These are phyloP conservation scores for Drosophila ogumai DNA, from an alignment of 1,140 invertebrate genomes.

Conservation along the genomic window DNA sequence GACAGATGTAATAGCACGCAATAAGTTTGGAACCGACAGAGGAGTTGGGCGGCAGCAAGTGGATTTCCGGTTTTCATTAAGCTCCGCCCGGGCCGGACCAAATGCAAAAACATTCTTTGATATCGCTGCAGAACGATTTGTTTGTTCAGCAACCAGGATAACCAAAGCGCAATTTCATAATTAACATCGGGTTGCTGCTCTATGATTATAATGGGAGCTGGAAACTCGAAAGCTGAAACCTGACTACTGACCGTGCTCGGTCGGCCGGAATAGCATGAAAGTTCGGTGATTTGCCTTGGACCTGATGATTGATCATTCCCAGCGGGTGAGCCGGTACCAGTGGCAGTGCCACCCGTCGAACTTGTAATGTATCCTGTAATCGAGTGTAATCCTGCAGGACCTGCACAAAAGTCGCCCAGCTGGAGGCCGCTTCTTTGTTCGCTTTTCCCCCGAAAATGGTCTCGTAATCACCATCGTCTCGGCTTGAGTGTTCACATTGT, in stretches of 20 bases:
- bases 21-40: conserved; percentile 20
- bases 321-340: conserved; percentile 58
- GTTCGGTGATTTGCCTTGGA: conserved; percentile 61
- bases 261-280: conserved; percentile 67
- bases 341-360: conserved; percentile 52
- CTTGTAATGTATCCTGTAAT: conserved; percentile 82
- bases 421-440: conserved; percentile 67
- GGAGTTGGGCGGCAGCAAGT: conserved; percentile 62
- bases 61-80: conserved; percentile 84
- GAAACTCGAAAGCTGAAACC: not conserved
- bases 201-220: conserved; percentile 51
- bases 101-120: conserved; percentile 60
- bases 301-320: conserved; percentile 84
- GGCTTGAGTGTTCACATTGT: conserved; percentile 39
- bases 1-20: conserved; percentile 55
- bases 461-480: conserved; percentile 20
- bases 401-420: conserved; percentile 66
- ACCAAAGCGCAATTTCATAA: conserved; percentile 69
- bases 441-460: conserved; percentile 10
- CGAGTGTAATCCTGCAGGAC: conserved; percentile 82
- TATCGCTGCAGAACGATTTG: conserved; percentile 65
- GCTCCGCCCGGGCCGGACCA: conserved; percentile 21
- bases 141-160: conserved; percentile 53
- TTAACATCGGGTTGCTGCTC: conserved; percentile 62
- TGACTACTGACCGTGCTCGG: conserved; percentile 37